These are phyloP conservation scores for Typhlichthys eigenmanni DNA, from an alignment of 2,797 vertebrate genomes.

Conservation along the genomic window DNA sequence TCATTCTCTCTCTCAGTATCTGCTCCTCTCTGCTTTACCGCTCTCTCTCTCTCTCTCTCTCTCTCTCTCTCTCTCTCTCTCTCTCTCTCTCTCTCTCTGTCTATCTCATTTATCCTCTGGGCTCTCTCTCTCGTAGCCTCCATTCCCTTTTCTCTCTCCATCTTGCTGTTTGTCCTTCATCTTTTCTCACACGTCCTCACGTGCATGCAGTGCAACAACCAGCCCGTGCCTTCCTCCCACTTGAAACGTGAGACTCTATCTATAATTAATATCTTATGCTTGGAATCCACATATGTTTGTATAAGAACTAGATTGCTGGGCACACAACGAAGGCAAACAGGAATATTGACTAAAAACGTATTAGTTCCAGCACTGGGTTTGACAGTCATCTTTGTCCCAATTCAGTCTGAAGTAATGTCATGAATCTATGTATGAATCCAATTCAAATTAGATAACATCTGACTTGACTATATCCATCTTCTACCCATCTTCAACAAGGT, in stretches of 20 bases:
- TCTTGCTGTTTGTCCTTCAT: not conserved
- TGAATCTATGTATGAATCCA: too few relatives aligned
- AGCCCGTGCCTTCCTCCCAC: conserved; percentile 19
- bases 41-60: not conserved
- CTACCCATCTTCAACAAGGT: too few relatives aligned
- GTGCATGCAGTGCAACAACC: conserved; percentile 22
- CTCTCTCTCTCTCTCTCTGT: conserved; percentile 10
- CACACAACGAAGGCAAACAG: too few relatives aligned
- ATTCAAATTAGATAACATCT: not conserved
- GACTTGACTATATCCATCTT: too few relatives aligned
- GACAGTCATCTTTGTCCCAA: too few relatives aligned
- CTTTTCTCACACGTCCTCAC: not conserved
- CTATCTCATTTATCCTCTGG: too few relatives aligned
- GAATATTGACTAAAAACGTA: too few relatives aligned
- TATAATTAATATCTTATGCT: too few relatives aligned
- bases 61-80: conserved; percentile 30
- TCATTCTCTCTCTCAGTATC: conserved; percentile 26
- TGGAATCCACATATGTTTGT: too few relatives aligned
- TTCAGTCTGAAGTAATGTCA: not conserved
- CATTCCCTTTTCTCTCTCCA: conserved; percentile 6
- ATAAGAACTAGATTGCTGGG: too few relatives aligned
- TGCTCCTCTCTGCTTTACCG: not conserved
- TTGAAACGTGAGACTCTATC: too few relatives aligned
- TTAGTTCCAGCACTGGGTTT: too few relatives aligned
- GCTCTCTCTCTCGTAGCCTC: not conserved